A percentile compares a stretch with the other conserved stretches of the same genome.
These are phyloP conservation scores for Ptychobarbus kaznakovi DNA, from an alignment of 2,797 vertebrate genomes.

Conservation along the genomic window DNA sequence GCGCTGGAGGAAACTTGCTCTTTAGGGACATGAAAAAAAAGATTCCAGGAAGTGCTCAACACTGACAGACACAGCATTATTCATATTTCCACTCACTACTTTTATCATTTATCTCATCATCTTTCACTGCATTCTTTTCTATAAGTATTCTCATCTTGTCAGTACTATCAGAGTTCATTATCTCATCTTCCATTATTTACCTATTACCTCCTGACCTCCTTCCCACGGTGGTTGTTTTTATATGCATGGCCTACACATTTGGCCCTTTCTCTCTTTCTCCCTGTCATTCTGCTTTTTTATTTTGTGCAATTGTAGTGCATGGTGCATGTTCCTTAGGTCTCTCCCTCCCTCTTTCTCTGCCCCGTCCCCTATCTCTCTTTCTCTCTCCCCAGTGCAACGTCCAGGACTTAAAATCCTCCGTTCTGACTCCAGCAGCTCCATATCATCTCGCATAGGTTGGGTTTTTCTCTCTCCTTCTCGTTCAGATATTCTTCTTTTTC, in stretches of 20 bases:
- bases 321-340: constrained; percentile 82
- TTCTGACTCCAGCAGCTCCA: constrained; percentile 94
- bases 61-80: constrained; percentile 28
- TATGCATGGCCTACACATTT: constrained; percentile 51
- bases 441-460: constrained; percentile 97
- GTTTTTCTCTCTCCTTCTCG: constrained; percentile 75
- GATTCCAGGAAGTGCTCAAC: constrained; percentile 3
- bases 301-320: constrained; percentile 73
- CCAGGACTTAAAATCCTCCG: constrained; percentile 95
- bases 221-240: constrained; percentile 47
- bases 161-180: constrained; percentile 29
- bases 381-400: constrained; percentile 91
- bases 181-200: constrained; percentile 47
- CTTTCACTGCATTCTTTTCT: constrained; percentile 50
- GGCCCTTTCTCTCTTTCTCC: constrained; percentile 50
- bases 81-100: constrained; percentile 1
- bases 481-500: constrained; percentile 45
- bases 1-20: neutral
- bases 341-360: constrained; percentile 68
- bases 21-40: neutral
- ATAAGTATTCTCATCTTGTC: constrained; percentile 41
- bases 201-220: constrained; percentile 51
- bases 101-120: constrained; percentile 26
- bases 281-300: constrained; percentile 33
- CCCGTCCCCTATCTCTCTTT: constrained; percentile 67